Percentiles rank a stretch among this genome's conserved stretches.
These are phyloP conservation scores for Anseranas semipalmata DNA, from an alignment of 2,113 vertebrate species.

Conservation along the genomic window DNA sequence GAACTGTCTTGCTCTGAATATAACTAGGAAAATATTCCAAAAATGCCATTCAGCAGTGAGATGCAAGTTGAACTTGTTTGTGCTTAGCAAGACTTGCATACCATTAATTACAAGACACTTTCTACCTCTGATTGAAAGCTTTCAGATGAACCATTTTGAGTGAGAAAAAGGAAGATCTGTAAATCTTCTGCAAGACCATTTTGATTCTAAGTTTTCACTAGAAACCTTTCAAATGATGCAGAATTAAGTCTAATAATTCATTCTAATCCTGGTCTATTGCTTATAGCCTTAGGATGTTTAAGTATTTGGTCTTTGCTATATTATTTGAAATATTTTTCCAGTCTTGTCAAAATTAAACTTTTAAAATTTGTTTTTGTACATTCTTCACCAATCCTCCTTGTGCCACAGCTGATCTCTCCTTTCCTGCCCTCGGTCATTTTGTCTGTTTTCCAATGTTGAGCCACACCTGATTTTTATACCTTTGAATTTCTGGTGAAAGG, in stretches of 20 bases:
- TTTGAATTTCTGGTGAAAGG: neutral
- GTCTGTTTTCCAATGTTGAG: neutral
- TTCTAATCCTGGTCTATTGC: neutral
- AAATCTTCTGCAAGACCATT: neutral
- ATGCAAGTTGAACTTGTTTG: neutral
- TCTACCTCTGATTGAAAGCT: neutral
- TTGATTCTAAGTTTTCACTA: neutral
- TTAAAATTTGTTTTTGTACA: neutral
- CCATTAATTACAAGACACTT: neutral
- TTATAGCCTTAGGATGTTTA: neutral
- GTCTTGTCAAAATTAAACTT: neutral
- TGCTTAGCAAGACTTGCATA: neutral
- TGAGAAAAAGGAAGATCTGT: neutral
- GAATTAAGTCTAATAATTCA: neutral
- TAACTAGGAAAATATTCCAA: neutral
- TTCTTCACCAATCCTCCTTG: neutral
- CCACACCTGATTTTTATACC: neutral
- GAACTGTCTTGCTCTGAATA: neutral
- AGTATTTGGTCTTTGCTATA: neutral
- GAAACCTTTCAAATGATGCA: neutral
- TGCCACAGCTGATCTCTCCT: rapidly evolving
- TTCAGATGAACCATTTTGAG: neutral
- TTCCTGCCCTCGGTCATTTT: rapidly evolving
- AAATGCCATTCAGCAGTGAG: neutral
- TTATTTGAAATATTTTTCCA: neutral